phyloP scores from a whole-genome alignment of 1,140 invertebrate species.

The Sogatella furcifera region DNA sequence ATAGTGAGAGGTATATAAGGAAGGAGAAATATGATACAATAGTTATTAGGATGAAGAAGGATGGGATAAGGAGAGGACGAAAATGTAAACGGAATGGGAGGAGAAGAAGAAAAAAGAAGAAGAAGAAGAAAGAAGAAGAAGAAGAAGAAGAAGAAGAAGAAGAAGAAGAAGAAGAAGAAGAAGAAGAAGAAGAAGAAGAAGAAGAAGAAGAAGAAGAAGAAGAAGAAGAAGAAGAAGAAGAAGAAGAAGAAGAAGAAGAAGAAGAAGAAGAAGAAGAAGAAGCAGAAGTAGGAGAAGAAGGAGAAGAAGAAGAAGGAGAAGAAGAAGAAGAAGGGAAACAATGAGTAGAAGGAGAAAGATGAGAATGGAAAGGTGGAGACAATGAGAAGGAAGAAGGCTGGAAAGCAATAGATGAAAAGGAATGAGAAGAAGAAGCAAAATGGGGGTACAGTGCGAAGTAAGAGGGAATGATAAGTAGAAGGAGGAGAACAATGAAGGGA shows the following conservation, averaged over 20 bases:
- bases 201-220: background rate
- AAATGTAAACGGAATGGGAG: too few relatives aligned
- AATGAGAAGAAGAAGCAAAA: background rate
- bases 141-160: background rate
- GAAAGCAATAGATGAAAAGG: background rate
- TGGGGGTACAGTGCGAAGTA: too few relatives aligned
- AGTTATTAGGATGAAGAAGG: too few relatives aligned
- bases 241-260: background rate
- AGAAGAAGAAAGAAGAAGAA: too few relatives aligned
- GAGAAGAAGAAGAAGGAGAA: background rate
- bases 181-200: constrained; percentile 1
- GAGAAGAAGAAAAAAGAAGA: too few relatives aligned
- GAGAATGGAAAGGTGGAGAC: too few relatives aligned
- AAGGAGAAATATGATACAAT: too few relatives aligned
- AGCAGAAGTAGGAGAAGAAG: background rate
- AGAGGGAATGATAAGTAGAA: background rate
- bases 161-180: constrained; percentile 1
- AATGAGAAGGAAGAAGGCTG: background rate
- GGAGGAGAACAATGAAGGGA: background rate
- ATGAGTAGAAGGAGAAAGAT: background rate
- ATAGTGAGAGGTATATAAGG: too few relatives aligned
- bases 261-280: background rate
- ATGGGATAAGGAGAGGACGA: too few relatives aligned
- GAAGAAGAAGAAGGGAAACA: background rate
- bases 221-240: background rate